A percentile compares a stretch with the other conserved stretches of the same genome.
phyloP scores from a whole-genome alignment of 1,140 invertebrate species.

The Arctopsyche grandis region DNA sequence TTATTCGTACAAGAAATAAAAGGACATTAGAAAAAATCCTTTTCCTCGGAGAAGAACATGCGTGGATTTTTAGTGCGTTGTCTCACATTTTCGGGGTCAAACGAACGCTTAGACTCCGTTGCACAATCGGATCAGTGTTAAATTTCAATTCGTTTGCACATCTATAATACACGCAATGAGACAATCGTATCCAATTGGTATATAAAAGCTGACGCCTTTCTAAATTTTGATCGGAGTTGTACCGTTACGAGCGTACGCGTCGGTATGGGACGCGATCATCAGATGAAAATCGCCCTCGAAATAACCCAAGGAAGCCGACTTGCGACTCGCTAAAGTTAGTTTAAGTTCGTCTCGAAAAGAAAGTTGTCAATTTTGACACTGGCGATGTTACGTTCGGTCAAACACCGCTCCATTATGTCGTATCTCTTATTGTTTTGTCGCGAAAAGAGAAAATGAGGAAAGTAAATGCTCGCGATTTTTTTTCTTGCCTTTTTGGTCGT shows the following conservation, averaged over 20 bases:
- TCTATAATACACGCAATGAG: background rate
- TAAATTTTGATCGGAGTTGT: slow-evolving; percentile 34
- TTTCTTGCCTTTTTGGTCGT: background rate
- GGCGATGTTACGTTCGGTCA: slow-evolving; percentile 7
- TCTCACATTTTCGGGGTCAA: background rate
- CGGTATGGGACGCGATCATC: background rate
- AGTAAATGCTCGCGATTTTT: background rate
- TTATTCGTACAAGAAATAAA: too few species aligned
- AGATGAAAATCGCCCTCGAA: slow-evolving; percentile 18
- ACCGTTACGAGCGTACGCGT: slow-evolving; percentile 35
- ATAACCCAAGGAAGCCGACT: background rate
- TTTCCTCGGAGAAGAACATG: too few species aligned
- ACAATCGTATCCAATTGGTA: slow-evolving; percentile 18
- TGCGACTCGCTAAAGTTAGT: background rate
- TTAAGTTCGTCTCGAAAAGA: background rate
- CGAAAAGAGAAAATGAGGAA: slow-evolving; percentile 14
- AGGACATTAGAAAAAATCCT: too few species aligned
- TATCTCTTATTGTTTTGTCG: background rate
- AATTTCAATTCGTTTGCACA: too few species aligned
- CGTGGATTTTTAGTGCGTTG: too few species aligned
- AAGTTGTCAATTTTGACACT: slow-evolving; percentile 25
- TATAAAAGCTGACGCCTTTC: slow-evolving; percentile 20
- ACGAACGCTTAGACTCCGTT: background rate
- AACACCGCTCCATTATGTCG: background rate
- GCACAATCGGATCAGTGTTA: background rate